A percentile compares a stretch with the other conserved stretches of the same genome.
Conservation (phyloP, 1,140 invertebrate genomes). For the Stegodyphus mimosarum region DNA sequence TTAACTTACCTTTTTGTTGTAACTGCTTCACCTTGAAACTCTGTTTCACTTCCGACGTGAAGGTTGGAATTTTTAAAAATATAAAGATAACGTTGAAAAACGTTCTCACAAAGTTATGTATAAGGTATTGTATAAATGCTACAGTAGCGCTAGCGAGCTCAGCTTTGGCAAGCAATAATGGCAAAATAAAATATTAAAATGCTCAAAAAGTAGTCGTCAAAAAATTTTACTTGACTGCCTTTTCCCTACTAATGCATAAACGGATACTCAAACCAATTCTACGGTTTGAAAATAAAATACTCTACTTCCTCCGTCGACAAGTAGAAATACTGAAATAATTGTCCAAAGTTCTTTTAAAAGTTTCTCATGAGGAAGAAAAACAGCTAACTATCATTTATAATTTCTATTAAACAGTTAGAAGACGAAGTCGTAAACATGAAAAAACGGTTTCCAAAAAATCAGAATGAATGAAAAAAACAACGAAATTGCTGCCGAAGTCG, state of each 20-base stretch:
- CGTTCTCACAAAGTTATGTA: slow-evolving; percentile 55
- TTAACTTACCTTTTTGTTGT: slow-evolving; percentile 57
- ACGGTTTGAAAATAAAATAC: slow-evolving; percentile 37
- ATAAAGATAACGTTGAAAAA: slow-evolving; percentile 55
- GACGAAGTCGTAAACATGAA: slow-evolving; percentile 34
- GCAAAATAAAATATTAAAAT: slow-evolving; percentile 9
- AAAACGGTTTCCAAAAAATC: slow-evolving; percentile 55
- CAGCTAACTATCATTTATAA: slow-evolving; percentile 40
- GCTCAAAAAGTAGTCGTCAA: slow-evolving; percentile 32
- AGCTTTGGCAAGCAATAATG: slow-evolving; percentile 25
- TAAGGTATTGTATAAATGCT: slow-evolving; percentile 57
- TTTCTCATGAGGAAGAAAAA: slow-evolving; percentile 24
- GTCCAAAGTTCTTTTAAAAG: slow-evolving; percentile 11
- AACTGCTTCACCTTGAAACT: slow-evolving; percentile 57
- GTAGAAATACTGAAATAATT: neutral
- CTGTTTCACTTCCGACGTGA: slow-evolving; percentile 27
- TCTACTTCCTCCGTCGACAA: neutral
- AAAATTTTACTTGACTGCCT: slow-evolving; percentile 14
- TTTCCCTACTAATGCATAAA: slow-evolving; percentile 17
- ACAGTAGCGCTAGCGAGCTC: slow-evolving; percentile 52
- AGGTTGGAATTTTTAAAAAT: slow-evolving; percentile 46
- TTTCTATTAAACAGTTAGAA: slow-evolving; percentile 45
- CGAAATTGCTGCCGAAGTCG: slow-evolving; percentile 61
- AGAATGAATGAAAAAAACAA: slow-evolving; percentile 62
- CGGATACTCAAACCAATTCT: slow-evolving; percentile 22